Evolutionary conservation across 1,140 invertebrate genomes (phyloP).

Genomic region (Rhyzopertha dominica): DNA sequence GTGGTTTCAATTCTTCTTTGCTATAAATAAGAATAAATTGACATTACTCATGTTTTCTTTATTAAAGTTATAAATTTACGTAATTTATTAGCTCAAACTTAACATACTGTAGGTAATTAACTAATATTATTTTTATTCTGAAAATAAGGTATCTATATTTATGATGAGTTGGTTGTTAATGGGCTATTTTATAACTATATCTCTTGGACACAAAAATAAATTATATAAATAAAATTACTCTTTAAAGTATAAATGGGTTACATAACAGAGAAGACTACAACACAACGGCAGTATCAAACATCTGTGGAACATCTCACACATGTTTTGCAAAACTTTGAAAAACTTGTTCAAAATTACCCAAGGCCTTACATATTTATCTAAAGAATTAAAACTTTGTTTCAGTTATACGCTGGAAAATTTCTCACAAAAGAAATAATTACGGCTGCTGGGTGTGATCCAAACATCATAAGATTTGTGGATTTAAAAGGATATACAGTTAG

Average conservation of each 20-base stretch:
- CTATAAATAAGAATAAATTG: no score
- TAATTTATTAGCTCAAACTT: no score
- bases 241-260: neutral
- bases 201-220: no score
- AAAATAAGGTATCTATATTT: no score
- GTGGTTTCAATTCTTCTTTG: neutral
- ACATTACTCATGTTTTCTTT: no score
- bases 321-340: neutral
- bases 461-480: conserved; percentile 56
- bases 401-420: conserved; percentile 57
- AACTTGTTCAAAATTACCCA: neutral
- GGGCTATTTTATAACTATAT: no score
- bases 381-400: conserved; percentile 15
- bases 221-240: neutral
- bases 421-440: conserved; percentile 51
- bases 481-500: conserved; percentile 52
- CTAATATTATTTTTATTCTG: no score
- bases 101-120: no score
- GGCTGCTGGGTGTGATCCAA: conserved; percentile 54
- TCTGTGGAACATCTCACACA: neutral
- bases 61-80: no score
- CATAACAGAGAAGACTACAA: neutral
- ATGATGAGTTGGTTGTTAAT: no score
- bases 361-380: neutral
- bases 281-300: no score